phyloP scores from a whole-genome alignment of 2,888 invertebrate species.

The Drosophila gaucha region DNA sequence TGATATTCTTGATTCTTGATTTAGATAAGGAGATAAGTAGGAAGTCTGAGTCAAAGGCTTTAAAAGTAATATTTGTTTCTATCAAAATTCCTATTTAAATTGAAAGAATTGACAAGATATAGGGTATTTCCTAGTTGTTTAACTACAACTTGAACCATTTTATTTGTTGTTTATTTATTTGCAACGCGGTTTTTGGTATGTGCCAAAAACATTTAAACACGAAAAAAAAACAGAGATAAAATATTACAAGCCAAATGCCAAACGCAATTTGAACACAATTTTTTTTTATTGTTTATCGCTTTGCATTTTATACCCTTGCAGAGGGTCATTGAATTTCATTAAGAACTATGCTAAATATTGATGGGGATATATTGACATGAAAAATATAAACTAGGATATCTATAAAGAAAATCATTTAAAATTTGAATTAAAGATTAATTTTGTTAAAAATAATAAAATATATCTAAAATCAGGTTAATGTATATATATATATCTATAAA shows the following conservation, averaged over 20 bases:
- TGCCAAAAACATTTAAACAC: conserved; percentile 40
- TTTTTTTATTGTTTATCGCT: conserved; percentile 28
- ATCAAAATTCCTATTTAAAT: neutral
- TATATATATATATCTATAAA: no score
- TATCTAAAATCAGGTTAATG: no score
- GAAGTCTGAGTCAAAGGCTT: no score
- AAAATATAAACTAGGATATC: neutral
- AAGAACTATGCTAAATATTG: neutral
- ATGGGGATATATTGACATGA: neutral
- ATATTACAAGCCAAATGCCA: conserved; percentile 33
- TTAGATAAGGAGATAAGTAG: no score
- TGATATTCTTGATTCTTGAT: no score
- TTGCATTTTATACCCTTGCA: conserved; percentile 2
- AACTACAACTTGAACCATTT: neutral
- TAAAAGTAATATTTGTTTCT: neutral
- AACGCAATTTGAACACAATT: conserved; percentile 38
- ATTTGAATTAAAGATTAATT: no score
- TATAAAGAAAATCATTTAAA: no score
- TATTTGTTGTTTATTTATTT: conserved; percentile 24
- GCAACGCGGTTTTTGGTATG: conserved; percentile 51
- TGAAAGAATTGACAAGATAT: neutral
- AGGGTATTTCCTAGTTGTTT: neutral
- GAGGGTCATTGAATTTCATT: neutral
- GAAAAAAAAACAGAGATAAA: conserved; percentile 28
- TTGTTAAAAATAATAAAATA: no score